phyloP scores from a whole-genome alignment of 2,888 invertebrate genomes.

The Callyntrura guangdongensis region DNA sequence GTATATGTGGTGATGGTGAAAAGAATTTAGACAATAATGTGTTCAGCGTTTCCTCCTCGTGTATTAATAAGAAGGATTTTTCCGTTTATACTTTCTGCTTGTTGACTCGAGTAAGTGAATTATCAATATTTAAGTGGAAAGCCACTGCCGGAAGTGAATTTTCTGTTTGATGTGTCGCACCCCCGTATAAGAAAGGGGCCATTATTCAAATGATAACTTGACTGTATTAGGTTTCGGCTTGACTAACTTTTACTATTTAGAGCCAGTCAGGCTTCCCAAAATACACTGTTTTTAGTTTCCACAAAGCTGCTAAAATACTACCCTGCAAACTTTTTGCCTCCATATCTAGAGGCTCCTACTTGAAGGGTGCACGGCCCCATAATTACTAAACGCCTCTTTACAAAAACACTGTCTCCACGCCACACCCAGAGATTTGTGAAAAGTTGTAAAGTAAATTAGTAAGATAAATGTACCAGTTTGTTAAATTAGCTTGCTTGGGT shows the following conservation, averaged over 20 bases:
- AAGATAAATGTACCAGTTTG: neutral
- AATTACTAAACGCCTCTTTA: no score
- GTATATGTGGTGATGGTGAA: no score
- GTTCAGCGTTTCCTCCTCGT: neutral
- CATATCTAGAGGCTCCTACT: no score
- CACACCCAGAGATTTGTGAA: conserved; percentile 1
- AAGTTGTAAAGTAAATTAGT: neutral
- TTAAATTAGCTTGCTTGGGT: neutral
- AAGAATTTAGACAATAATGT: no score
- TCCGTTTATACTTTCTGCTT: neutral
- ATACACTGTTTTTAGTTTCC: no score
- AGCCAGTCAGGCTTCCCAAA: neutral
- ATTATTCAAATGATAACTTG: no score
- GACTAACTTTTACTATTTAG: neutral
- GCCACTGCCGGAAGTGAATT: neutral
- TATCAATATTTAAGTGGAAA: conserved; percentile 14
- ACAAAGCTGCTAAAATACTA: no score
- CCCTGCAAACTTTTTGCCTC: no score
- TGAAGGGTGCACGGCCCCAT: no score
- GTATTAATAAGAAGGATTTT: neutral
- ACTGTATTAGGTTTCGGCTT: no score
- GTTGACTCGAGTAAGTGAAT: conserved; percentile 10
- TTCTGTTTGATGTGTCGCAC: no score
- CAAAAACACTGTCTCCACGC: neutral
- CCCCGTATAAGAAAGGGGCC: no score